Percentiles rank a stretch among this genome's conserved stretches.
Conservation (phyloP, 2,797 vertebrate species). For the Protonibea diacanthus region DNA sequence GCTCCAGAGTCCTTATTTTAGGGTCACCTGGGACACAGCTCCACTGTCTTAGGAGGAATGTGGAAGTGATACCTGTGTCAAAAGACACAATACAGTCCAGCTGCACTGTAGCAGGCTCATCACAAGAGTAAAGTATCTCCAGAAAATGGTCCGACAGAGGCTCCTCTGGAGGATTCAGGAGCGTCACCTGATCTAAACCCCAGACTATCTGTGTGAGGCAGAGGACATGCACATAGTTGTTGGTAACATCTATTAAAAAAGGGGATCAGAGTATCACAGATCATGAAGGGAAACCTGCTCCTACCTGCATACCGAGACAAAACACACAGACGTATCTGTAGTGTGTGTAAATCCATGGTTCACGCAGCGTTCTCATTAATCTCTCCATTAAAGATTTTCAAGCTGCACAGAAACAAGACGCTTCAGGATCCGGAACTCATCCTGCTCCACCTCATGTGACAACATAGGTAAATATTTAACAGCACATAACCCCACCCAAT, state of each 20-base stretch:
- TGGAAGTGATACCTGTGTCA: conserved; percentile 68
- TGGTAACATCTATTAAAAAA: neutral
- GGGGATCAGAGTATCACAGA: neutral
- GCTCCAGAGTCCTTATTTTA: conserved; percentile 55
- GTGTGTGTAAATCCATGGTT: conserved; percentile 60
- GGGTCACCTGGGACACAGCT: conserved; percentile 70
- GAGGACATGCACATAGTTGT: conserved; percentile 1
- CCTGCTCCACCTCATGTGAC: conserved; percentile 77
- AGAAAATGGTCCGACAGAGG: conserved; percentile 66
- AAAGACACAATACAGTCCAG: conserved; percentile 81
- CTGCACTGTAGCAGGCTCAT: conserved; percentile 68
- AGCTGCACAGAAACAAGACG: conserved; percentile 18
- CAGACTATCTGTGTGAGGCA: conserved; percentile 59
- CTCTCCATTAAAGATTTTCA: conserved; percentile 31
- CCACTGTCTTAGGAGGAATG: conserved; percentile 76
- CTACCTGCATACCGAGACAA: conserved; percentile 76
- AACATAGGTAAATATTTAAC: conserved; percentile 83
- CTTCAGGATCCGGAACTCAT: conserved; percentile 77
- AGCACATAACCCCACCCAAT: conserved; percentile 67
- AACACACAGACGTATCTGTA: conserved; percentile 54
- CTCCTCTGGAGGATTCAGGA: conserved; percentile 83
- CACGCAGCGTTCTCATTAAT: conserved; percentile 9
- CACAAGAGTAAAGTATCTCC: conserved; percentile 81
- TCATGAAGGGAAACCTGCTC: conserved; percentile 27
- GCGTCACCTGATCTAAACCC: conserved; percentile 65